Evolutionary conservation across 2,888 invertebrate species (phyloP).

Genomic region (Epirrhoe tristata): DNA sequence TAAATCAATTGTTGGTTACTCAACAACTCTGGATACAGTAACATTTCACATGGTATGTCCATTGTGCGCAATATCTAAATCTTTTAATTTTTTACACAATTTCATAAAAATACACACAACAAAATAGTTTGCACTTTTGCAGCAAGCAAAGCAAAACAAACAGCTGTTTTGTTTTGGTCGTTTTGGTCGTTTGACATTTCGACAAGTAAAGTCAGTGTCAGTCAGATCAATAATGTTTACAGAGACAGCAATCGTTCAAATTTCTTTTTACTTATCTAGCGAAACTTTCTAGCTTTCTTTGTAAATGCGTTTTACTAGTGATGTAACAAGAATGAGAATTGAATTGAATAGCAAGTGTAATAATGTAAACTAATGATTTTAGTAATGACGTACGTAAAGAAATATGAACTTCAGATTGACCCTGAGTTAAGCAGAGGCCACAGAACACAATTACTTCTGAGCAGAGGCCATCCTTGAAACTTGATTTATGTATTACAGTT

Average conservation of each 20-base stretch:
- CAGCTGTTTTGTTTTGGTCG: conserved; percentile 21
- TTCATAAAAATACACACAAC: no score
- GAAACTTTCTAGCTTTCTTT: neutral
- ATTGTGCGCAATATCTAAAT: conserved; percentile 47
- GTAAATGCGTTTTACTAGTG: conserved; percentile 3
- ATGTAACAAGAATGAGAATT: neutral
- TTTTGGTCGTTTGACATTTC: conserved; percentile 2
- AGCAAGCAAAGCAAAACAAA: neutral
- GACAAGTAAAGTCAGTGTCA: neutral
- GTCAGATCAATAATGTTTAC: neutral
- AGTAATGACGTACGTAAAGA: no score
- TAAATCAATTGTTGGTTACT: conserved; percentile 70
- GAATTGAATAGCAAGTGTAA: neutral
- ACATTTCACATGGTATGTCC: conserved; percentile 73
- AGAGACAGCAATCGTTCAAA: neutral
- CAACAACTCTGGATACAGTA: conserved; percentile 78
- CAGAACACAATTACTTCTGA: no score
- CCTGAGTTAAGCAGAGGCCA: no score
- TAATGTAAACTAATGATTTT: neutral
- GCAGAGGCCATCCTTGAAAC: no score
- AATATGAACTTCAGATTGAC: no score
- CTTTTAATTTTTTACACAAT: no score
- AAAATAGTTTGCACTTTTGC: neutral
- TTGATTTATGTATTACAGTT: no score
- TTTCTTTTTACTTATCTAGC: neutral